phyloP scores from a whole-genome alignment of 2,888 invertebrate genomes.

The Aphrophora alni region DNA sequence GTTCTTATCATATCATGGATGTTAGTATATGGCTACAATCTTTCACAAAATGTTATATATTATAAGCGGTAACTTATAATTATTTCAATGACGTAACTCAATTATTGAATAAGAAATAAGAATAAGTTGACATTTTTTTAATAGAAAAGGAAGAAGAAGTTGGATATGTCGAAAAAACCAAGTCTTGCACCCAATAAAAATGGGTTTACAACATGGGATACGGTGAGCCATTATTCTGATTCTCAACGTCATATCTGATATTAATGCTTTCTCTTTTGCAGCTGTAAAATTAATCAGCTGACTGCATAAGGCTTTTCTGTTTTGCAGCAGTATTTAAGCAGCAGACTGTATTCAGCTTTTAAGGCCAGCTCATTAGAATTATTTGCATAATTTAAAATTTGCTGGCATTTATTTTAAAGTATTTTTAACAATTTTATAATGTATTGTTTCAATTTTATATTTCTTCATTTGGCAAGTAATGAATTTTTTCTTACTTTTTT shows the following conservation, averaged over 20 bases:
- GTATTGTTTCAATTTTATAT: background rate
- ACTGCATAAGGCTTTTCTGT: background rate
- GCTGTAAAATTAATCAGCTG: background rate
- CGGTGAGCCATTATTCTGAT: constrained; percentile 2
- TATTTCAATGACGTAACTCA: background rate
- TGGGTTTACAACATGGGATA: background rate
- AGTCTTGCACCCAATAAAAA: background rate
- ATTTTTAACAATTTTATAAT: background rate
- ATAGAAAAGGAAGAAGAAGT: background rate
- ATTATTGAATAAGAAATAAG: background rate
- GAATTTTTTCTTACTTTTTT: background rate
- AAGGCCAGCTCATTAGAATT: background rate
- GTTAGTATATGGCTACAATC: no score
- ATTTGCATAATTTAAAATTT: background rate
- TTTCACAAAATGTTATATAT: no score
- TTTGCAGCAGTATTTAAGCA: background rate
- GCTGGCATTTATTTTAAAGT: background rate
- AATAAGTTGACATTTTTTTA: background rate
- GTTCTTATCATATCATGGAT: no score
- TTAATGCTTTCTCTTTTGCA: background rate
- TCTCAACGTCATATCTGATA: background rate
- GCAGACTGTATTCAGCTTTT: constrained; percentile 1
- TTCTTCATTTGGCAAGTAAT: background rate
- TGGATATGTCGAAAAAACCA: background rate
- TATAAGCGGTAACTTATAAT: background rate